Base-by-base conservation (phyloP, 2,888 invertebrate species). In the Neoascia interrupta region DNA sequence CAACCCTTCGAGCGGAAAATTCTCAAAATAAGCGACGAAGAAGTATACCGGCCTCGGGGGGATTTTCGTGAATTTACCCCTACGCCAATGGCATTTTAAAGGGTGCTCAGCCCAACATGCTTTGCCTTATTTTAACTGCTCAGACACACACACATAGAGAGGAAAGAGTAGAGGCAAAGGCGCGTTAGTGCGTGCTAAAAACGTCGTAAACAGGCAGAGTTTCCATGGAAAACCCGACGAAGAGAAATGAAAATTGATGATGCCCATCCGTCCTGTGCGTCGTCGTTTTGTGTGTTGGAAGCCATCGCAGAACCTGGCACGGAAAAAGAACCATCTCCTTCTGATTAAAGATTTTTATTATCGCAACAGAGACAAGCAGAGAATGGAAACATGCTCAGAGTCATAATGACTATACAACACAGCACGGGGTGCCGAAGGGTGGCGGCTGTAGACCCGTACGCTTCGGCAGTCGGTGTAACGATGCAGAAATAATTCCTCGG, bases 161-260 rank as follows among this genome's bases (percentile, higher is more conserved):
- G 21, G 16, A 53, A 8, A 23, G 5, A 11, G 23, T 10, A 11
- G 34, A 21, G 15, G 23, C 28, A 56, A 43, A 58, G 5, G 26
- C 72, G 76, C 76, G 76, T 76, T 76, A 76, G 76, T 76, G 76
- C 76, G 76, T 76, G 70, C 72, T 76, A 76, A 76, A 72, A 76
- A 76, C 64, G 60, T 72, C 72, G 76, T 76, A 64, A 76, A 76
- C 64, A 66, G 56, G 23, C 36, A 39, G 41, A 18, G 43, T 23
- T 6, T 31, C 8, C 43, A 37, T 11, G 37, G 13, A 23, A 58
- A 36, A 31, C 23, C 23, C 37, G 10, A 26, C 26, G 58, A 54
- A 53, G 41, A 39, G 39, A 66, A 70, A 76, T 76, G 56, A 41
- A 76, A 76, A 76, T 72, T 72, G 64, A 72, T 72, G 76, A 72